These are phyloP conservation scores for Invenusta paracnida DNA, from an alignment of 2,888 invertebrate species.

Conservation along the genomic window DNA sequence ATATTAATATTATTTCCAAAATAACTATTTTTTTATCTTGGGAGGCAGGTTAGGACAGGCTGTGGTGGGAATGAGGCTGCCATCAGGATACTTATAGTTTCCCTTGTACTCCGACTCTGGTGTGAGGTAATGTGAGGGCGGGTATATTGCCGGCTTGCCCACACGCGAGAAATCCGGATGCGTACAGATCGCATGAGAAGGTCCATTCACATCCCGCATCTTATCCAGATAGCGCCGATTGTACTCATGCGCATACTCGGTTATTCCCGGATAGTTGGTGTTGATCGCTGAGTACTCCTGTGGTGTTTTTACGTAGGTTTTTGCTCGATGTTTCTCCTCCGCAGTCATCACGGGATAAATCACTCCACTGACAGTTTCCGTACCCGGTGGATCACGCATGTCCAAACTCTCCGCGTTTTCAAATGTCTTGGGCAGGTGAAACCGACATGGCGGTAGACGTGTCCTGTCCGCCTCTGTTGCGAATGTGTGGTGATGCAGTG, in stretches of 20 bases:
- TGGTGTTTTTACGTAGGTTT: slow-evolving; percentile 48
- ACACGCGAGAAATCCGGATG: slow-evolving; percentile 54
- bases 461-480: slow-evolving; percentile 32
- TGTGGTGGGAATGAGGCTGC: slow-evolving; percentile 45
- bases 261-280: slow-evolving; percentile 55
- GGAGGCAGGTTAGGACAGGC: too few species aligned
- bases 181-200: slow-evolving; percentile 57
- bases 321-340: slow-evolving; percentile 46
- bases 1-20: too few species aligned
- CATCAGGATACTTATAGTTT: slow-evolving; percentile 58
- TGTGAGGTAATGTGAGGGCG: slow-evolving; percentile 31
- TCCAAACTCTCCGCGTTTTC: slow-evolving; percentile 24
- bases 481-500: slow-evolving; percentile 30
- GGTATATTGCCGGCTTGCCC: slow-evolving; percentile 50
- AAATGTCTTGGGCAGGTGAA: slow-evolving; percentile 21
- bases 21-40: too few species aligned
- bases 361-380: neutral
- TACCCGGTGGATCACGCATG: slow-evolving; percentile 14
- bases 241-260: slow-evolving; percentile 53
- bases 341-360: slow-evolving; percentile 30
- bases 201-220: slow-evolving; percentile 45
- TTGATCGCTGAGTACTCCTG: slow-evolving; percentile 60
- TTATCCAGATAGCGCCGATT: neutral
- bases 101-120: slow-evolving; percentile 56
- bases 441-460: slow-evolving; percentile 32